Conservation (phyloP, 2,113 vertebrate genomes). For the Cyrtonyx montezumae region DNA sequence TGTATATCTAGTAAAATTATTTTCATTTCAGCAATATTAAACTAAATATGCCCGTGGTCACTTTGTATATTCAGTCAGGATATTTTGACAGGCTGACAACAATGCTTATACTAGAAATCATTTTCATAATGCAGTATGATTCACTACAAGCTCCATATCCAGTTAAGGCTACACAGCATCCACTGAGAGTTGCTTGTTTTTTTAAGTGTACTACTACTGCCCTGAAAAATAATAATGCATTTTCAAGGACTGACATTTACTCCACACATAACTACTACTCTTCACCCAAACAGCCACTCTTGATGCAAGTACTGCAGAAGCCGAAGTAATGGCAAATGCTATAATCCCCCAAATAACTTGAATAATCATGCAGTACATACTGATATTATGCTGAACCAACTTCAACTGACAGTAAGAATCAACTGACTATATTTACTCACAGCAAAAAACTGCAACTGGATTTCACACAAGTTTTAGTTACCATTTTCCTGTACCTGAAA, state of each 20-base stretch:
- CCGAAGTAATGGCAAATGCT: not conserved
- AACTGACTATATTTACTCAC: not conserved
- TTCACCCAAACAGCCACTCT: not conserved
- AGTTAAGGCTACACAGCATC: not conserved
- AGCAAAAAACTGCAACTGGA: not conserved
- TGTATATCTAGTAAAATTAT: not conserved
- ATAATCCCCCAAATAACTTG: not conserved
- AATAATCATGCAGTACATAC: not conserved
- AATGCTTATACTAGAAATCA: not conserved
- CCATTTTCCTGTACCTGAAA: not conserved
- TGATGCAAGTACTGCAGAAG: not conserved
- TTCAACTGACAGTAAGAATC: not conserved
- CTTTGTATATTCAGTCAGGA: not conserved
- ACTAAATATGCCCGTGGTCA: not conserved
- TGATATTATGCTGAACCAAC: not conserved
- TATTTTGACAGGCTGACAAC: not conserved
- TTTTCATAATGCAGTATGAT: not conserved
- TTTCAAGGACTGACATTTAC: not conserved
- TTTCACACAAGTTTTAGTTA: not conserved
- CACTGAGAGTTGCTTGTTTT: not conserved
- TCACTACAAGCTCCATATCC: not conserved
- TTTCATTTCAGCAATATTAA: not conserved
- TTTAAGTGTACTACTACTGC: not conserved
- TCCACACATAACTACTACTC: not conserved
- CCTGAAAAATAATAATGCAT: not conserved